Conservation (phyloP, 1,140 invertebrate genomes). For the Drosophila eugracilis region DNA sequence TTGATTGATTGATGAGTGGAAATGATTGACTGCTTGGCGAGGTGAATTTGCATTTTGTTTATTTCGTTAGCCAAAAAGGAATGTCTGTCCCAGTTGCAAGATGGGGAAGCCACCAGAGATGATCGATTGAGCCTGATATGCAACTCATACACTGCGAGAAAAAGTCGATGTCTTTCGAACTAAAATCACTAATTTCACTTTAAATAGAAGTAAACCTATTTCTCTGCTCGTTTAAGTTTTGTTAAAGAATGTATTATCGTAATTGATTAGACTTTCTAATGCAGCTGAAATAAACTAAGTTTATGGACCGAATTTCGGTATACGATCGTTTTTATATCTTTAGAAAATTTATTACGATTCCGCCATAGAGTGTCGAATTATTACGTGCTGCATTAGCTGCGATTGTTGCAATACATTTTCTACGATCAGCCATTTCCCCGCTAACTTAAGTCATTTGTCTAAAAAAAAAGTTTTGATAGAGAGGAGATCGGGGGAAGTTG, state of each 20-base stretch:
- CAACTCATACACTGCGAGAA: conserved; percentile 14
- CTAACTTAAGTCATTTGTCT: conserved; percentile 43
- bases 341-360: conserved; percentile 21
- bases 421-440: conserved; percentile 32
- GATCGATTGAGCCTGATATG: conserved; percentile 28
- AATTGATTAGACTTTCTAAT: conserved; percentile 3
- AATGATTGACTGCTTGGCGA: conserved; percentile 35
- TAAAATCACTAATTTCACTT: too few species aligned
- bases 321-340: conserved; percentile 13
- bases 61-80: conserved; percentile 42
- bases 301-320: conserved; percentile 11
- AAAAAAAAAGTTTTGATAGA: conserved; percentile 34
- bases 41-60: conserved; percentile 54
- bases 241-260: not conserved
- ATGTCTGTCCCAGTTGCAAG: conserved; percentile 26
- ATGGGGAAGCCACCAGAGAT: conserved; percentile 28
- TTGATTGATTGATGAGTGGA: conserved; percentile 57
- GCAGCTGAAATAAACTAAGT: conserved; percentile 1
- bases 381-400: conserved; percentile 46
- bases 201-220: too few species aligned
- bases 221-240: not conserved
- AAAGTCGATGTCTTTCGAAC: too few species aligned
- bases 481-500: conserved; percentile 1
- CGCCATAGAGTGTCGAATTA: conserved; percentile 38
- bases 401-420: conserved; percentile 44